Conservation (phyloP, 1,140 invertebrate species). For the Aphelenchoides besseyi region DNA sequence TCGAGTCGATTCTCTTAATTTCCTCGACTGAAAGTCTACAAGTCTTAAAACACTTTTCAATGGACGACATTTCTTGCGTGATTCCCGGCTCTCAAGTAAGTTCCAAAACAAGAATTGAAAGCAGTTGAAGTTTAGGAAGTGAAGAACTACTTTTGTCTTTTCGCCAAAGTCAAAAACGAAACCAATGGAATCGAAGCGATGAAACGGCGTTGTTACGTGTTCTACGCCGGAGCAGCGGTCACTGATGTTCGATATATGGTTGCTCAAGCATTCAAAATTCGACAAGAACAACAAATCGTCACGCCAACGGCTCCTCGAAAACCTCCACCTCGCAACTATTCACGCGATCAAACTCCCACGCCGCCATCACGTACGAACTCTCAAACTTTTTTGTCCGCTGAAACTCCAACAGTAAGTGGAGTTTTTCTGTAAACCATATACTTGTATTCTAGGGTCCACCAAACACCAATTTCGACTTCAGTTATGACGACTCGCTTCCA, state of each 20-base stretch:
- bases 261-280: neutral
- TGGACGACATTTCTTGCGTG: neutral
- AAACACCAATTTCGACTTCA: neutral
- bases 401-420: neutral
- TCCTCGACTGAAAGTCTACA: neutral
- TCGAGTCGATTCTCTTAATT: neutral
- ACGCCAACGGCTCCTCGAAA: neutral
- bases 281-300: neutral
- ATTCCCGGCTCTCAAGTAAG: neutral
- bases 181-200: neutral
- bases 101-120: neutral
- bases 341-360: constrained; percentile 7
- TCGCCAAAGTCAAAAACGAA: neutral
- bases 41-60: neutral
- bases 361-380: neutral
- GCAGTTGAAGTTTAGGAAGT: neutral
- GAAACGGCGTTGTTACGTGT: constrained; percentile 4
- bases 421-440: neutral
- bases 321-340: neutral
- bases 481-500: neutral
- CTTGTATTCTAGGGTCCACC: neutral
- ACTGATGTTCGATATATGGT: neutral
- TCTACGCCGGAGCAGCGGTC: neutral
- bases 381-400: neutral
- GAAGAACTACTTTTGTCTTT: neutral